phyloP scores from a whole-genome alignment of 2,113 vertebrate genomes.

The Eurypyga helias region DNA sequence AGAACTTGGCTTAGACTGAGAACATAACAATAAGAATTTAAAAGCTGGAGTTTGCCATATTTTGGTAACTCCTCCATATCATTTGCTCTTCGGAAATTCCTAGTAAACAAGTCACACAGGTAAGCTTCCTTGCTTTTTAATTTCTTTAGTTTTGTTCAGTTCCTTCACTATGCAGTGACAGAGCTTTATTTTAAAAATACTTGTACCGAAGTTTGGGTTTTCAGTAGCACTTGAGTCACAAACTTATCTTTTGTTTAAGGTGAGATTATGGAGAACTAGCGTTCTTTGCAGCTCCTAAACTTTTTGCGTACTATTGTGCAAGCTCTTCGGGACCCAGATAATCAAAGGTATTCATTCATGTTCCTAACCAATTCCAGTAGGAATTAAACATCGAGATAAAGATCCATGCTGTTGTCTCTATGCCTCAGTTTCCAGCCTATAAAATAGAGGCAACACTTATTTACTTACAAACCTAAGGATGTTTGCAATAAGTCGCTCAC shows the following conservation, averaged over 20 bases:
- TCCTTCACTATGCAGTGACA: not conserved
- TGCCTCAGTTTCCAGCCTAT: not conserved
- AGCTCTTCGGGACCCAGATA: not conserved
- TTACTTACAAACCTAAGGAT: accelerated
- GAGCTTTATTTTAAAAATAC: not conserved
- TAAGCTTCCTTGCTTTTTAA: not conserved
- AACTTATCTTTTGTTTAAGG: not conserved
- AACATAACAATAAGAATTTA: not conserved
- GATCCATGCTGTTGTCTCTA: not conserved
- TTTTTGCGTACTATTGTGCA: not conserved
- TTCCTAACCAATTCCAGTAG: not conserved
- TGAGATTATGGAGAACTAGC: not conserved
- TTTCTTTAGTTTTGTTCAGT: not conserved
- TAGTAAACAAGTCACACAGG: not conserved
- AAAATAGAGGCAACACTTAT: not conserved
- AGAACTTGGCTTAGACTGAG: not conserved
- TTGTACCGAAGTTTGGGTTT: not conserved
- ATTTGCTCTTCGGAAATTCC: not conserved
- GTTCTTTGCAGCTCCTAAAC: not conserved
- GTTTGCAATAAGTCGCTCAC: not conserved
- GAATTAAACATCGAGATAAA: not conserved
- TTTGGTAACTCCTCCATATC: not conserved
- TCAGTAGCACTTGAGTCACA: not conserved
- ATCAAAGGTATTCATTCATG: not conserved
- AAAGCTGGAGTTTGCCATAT: not conserved